Conservation (phyloP, 92 coral and sea anemone species). For the Palythoa grandiflora region DNA sequence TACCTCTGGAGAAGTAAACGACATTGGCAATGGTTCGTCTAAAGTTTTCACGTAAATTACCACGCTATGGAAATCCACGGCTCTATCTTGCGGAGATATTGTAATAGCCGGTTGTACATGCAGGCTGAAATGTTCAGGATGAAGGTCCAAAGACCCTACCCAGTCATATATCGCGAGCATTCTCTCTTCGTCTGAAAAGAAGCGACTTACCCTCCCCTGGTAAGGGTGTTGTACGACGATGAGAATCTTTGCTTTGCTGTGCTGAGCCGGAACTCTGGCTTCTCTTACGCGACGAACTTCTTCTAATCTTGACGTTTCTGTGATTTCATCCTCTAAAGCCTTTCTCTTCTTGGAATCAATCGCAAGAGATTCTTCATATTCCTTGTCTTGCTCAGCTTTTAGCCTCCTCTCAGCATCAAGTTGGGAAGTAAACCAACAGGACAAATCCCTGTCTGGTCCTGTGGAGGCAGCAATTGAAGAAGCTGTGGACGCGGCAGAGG, state of each 20-base stretch:
- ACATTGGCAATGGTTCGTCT: constrained; percentile 13
- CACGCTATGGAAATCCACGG: constrained; percentile 13
- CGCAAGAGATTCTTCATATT: constrained; percentile 36
- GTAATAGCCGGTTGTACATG: constrained; percentile 9
- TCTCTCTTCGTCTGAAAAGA: neutral
- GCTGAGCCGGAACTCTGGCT: neutral
- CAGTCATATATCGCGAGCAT: neutral
- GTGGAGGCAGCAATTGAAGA: neutral
- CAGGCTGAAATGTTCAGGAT: neutral
- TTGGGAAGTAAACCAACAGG: neutral
- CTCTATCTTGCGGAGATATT: constrained; percentile 38
- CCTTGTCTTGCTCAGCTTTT: constrained; percentile 38
- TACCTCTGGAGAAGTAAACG: constrained; percentile 34
- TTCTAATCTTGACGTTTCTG: neutral
- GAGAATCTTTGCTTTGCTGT: neutral
- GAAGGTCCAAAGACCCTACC: constrained; percentile 18
- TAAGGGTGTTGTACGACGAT: constrained; percentile 37
- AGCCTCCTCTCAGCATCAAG: constrained; percentile 24
- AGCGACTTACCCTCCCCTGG: constrained; percentile 32
- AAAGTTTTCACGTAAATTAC: constrained; percentile 30
- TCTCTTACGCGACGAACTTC: neutral
- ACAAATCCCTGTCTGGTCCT: neutral
- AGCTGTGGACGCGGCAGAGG: neutral
- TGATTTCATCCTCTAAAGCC: constrained; percentile 24
- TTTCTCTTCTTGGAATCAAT: constrained; percentile 22